A percentile compares a stretch with the other conserved stretches of the same genome.
These are phyloP conservation scores for Aplochiton taeniatus DNA, from an alignment of 2,797 vertebrate species.

Conservation along the genomic window DNA sequence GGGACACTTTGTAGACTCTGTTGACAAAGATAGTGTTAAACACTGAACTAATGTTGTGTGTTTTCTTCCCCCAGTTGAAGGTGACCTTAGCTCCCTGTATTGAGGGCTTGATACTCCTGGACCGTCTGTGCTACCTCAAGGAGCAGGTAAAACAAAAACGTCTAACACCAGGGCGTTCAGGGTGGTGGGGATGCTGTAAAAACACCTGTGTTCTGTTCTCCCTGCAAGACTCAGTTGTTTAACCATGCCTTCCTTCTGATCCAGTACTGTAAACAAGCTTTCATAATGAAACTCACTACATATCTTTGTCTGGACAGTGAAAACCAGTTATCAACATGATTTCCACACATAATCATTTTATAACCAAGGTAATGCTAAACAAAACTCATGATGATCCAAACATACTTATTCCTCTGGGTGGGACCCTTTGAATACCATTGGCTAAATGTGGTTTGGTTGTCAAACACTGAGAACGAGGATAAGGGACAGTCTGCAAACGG, in stretches of 20 bases:
- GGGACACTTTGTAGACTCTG: too few species aligned
- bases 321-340: slow-evolving; percentile 5
- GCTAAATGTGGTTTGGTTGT: too few species aligned
- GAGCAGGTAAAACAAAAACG: slow-evolving; percentile 86
- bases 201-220: background rate
- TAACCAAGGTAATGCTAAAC: too few species aligned
- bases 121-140: slow-evolving; percentile 93
- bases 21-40: too few species aligned
- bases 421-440: too few species aligned
- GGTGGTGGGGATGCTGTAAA: background rate
- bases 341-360: too few species aligned
- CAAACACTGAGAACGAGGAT: too few species aligned
- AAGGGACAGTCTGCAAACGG: too few species aligned
- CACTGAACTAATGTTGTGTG: background rate
- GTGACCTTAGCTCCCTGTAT: slow-evolving; percentile 92
- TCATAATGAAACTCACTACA: slow-evolving; percentile 19
- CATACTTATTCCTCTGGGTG: too few species aligned
- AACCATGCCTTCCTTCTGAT: slow-evolving; percentile 19
- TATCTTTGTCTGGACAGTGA: slow-evolving; percentile 6
- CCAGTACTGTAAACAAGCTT: slow-evolving; percentile 22
- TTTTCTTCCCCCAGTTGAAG: slow-evolving; percentile 83
- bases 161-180: background rate
- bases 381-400: too few species aligned
- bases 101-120: slow-evolving; percentile 92
- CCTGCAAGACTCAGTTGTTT: slow-evolving; percentile 25